These are phyloP conservation scores for Squalus acanthias DNA, from an alignment of 2,797 vertebrate species.

Conservation along the genomic window DNA sequence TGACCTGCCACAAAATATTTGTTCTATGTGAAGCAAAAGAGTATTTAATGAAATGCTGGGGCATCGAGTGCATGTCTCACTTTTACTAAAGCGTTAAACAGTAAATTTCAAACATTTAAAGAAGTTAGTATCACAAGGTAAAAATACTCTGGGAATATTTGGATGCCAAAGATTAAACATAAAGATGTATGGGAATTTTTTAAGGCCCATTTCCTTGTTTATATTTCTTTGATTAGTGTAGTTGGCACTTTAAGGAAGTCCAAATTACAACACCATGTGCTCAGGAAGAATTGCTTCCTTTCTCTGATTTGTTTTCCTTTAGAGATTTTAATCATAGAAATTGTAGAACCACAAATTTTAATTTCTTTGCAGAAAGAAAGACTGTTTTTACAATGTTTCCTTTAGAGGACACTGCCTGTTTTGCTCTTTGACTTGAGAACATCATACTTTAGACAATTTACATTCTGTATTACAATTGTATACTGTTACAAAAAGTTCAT, in stretches of 20 bases:
- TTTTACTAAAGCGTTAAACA: not conserved
- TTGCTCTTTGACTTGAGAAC: not conserved
- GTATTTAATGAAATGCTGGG: not conserved
- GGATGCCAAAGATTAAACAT: not conserved
- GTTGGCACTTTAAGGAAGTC: slow-evolving; percentile 9
- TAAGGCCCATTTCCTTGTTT: not conserved
- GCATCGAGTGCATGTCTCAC: not conserved
- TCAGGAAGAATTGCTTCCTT: slow-evolving; percentile 29
- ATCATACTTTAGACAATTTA: not conserved
- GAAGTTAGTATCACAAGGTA: not conserved
- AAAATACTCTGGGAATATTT: slow-evolving; percentile 4
- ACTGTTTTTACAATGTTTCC: not conserved
- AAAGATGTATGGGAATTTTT: slow-evolving; percentile 8
- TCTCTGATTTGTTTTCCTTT: not conserved
- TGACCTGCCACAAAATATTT: not conserved
- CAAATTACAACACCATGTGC: slow-evolving; percentile 9
- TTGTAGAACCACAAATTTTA: not conserved
- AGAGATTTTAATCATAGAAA: slow-evolving; percentile 16
- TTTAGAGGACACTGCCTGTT: not conserved
- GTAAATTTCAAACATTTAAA: not conserved
- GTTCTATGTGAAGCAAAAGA: not conserved
- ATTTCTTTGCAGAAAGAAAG: not conserved
- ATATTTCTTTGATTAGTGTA: not conserved
- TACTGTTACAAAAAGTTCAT: not conserved
- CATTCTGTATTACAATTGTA: not conserved